These are phyloP conservation scores for Coregonus clupeaformis DNA, from an alignment of 2,113 vertebrate genomes.

Conservation along the genomic window DNA sequence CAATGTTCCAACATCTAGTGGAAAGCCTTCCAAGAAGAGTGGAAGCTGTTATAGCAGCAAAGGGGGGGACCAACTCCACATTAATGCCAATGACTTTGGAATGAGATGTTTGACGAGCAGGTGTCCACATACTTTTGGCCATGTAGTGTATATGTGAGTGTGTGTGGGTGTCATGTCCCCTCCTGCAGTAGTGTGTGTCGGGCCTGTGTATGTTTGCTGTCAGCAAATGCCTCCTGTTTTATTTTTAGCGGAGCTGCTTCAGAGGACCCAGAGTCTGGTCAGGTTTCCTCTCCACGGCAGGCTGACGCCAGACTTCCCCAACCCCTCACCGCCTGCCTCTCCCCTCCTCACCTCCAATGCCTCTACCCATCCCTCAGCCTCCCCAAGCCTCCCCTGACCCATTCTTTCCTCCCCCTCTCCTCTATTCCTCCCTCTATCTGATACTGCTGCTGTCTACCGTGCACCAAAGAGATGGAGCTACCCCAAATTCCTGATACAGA, in stretches of 20 bases:
- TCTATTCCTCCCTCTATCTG: conserved; percentile 8
- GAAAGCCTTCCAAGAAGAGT: too few relatives aligned
- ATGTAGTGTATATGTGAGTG: conserved; percentile 7
- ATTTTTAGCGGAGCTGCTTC: conserved; percentile 73
- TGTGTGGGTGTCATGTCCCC: conserved; percentile 47
- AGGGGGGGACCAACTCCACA: too few relatives aligned
- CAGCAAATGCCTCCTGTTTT: conserved; percentile 68
- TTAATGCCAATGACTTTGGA: too few relatives aligned
- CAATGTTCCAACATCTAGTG: too few relatives aligned
- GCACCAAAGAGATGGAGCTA: not conserved
- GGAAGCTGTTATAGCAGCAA: too few relatives aligned
- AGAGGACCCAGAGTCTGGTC: conserved; percentile 64
- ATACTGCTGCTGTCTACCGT: not conserved
- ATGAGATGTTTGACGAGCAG: too few relatives aligned
- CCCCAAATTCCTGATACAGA: not conserved
- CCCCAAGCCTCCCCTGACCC: not conserved
- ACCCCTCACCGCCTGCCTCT: conserved; percentile 25
- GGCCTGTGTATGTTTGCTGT: conserved; percentile 49
- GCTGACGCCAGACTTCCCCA: conserved; percentile 68
- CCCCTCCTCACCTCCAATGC: conserved; percentile 12
- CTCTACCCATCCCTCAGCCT: not conserved
- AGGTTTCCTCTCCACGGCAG: conserved; percentile 71
- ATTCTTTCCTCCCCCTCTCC: not conserved
- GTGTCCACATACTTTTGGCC: too few relatives aligned
- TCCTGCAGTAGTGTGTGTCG: conserved; percentile 5